A percentile compares a stretch with the other conserved stretches of the same genome.
phyloP scores from a whole-genome alignment of 2,797 vertebrate genomes.

The Sternotherus odoratus region DNA sequence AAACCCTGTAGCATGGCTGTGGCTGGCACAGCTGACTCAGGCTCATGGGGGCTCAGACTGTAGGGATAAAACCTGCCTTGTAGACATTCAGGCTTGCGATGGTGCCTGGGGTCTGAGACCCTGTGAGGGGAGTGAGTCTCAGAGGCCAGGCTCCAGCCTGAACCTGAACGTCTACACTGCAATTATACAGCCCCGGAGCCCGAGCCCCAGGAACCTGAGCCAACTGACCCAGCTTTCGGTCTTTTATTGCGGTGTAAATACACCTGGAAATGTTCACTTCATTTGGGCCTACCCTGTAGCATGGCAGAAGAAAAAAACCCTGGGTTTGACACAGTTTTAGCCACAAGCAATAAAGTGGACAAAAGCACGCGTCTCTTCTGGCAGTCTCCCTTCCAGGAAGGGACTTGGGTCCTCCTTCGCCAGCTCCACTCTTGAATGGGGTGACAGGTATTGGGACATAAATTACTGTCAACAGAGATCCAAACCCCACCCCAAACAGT shows the following conservation, averaged over 20 bases:
- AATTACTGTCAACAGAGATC: not conserved
- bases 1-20: not conserved
- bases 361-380: not conserved
- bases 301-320: not conserved
- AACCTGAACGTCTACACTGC: not conserved
- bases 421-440: not conserved
- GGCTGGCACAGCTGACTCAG: not conserved
- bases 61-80: not conserved
- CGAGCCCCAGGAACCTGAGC: not conserved
- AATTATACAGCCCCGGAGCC: not conserved
- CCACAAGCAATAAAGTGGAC: not conserved
- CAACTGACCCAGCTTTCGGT: not conserved
- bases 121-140: not conserved
- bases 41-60: not conserved
- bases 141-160: not conserved
- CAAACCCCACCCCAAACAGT: not conserved
- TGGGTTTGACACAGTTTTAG: not conserved
- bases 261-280: not conserved
- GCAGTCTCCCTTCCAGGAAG: not conserved
- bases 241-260: no score
- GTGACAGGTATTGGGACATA: not conserved
- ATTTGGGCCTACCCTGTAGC: not conserved
- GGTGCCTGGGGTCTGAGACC: not conserved
- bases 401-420: accelerated
- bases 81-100: not conserved